Conservation (phyloP, 1,140 invertebrate genomes). For the Hyphantria cunea region DNA sequence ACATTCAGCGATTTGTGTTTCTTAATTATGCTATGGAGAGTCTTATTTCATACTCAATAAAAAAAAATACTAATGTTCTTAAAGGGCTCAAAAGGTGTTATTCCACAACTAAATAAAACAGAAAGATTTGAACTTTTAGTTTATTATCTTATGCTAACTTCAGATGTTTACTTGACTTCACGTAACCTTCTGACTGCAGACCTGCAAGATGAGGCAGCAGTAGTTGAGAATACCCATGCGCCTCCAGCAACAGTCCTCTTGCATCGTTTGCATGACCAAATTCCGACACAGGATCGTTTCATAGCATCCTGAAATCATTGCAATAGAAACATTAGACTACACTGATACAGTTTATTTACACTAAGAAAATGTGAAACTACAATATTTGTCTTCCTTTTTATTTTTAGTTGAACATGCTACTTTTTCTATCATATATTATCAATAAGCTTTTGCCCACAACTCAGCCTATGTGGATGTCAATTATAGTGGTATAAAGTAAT, state of each 20-base stretch:
- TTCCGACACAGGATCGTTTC: conserved; percentile 98
- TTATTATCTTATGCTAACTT: conserved; percentile 70
- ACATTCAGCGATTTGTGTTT: no score
- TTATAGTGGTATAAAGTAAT: no score
- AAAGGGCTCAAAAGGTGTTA: no score
- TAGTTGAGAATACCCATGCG: conserved; percentile 98
- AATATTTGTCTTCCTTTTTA: no score
- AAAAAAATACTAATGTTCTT: no score
- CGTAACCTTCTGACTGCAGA: conserved; percentile 97
- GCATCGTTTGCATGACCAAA: conserved; percentile 98
- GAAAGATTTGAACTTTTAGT: conserved; percentile 50
- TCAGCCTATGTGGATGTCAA: no score
- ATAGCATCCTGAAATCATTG: conserved; percentile 92
- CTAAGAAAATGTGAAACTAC: background rate
- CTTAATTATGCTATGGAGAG: no score
- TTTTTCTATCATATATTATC: no score
- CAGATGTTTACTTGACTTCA: conserved; percentile 94
- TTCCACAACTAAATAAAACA: conserved; percentile 41
- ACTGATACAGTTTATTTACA: background rate
- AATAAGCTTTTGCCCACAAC: no score
- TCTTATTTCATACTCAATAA: no score
- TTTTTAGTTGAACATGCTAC: no score
- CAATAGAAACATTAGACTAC: background rate
- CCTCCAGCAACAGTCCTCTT: conserved; percentile 97
- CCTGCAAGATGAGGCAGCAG: conserved; percentile 96